Conservation (phyloP, 2,113 vertebrate genomes). For the Eurypyga helias region DNA sequence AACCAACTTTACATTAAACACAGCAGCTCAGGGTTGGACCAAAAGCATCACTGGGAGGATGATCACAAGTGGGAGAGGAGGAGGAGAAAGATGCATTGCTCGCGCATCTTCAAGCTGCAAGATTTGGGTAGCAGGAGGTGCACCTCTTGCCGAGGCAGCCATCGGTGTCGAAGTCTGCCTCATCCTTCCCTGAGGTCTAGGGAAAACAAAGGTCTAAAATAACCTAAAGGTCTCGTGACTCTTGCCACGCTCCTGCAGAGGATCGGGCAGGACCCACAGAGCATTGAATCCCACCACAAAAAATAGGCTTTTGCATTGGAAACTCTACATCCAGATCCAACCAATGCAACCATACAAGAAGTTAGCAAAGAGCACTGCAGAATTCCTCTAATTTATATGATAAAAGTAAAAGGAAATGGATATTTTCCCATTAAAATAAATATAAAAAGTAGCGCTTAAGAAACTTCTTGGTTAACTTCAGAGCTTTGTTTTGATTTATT, state of each 20-base stretch:
- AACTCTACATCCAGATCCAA: background rate
- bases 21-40: background rate
- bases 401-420: background rate
- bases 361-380: background rate
- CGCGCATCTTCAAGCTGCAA: background rate
- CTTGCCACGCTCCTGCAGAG: background rate
- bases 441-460: background rate
- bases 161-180: background rate
- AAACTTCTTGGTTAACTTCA: background rate
- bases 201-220: too few relatives aligned
- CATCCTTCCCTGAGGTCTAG: background rate
- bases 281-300: background rate
- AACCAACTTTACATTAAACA: background rate
- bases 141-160: background rate
- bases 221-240: background rate
- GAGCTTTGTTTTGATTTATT: constrained; percentile 44
- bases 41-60: background rate
- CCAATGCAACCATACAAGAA: background rate
- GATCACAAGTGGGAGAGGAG: background rate
- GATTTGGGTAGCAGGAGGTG: background rate
- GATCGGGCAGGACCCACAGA: background rate
- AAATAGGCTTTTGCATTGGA: background rate
- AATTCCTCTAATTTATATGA: background rate
- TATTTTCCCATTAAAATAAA: background rate
- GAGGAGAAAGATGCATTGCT: background rate